phyloP scores from a whole-genome alignment of 2,888 invertebrate species.

The Acrobasis repandana region DNA sequence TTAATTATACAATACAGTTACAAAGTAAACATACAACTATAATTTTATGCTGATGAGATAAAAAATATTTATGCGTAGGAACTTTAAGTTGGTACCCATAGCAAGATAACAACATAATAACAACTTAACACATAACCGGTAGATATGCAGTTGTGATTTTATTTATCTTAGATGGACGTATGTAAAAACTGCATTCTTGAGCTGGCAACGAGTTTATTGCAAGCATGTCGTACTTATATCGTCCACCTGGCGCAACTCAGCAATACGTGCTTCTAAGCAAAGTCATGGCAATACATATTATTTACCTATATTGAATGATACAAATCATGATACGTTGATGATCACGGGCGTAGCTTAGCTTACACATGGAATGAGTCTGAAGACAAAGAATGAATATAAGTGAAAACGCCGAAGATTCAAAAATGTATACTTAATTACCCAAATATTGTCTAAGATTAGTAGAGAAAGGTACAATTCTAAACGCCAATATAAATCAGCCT shows the following conservation, averaged over 20 bases:
- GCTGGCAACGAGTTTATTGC: slow-evolving; percentile 4
- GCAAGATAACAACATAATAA: not conserved
- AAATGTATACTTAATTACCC: too few species aligned
- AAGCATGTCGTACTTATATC: not conserved
- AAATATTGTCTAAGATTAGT: too few species aligned
- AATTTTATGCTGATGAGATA: too few species aligned
- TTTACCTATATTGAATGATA: not conserved
- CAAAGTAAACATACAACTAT: too few species aligned
- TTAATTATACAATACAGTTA: too few species aligned
- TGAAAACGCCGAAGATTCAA: too few species aligned
- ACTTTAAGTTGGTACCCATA: not conserved
- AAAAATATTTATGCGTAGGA: not conserved
- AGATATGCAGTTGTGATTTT: not conserved
- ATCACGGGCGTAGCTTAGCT: too few species aligned
- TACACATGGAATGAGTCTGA: too few species aligned
- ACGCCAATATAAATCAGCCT: too few species aligned
- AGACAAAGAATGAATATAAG: too few species aligned
- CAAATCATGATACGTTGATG: not conserved
- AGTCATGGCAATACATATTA: not conserved
- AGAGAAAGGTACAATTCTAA: too few species aligned
- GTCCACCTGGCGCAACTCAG: slow-evolving; percentile 5
- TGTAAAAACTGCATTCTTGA: not conserved
- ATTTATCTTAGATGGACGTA: not conserved
- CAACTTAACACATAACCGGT: not conserved
- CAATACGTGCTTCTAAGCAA: slow-evolving; percentile 11